Evolutionary conservation across 2,113 vertebrate species (phyloP), one percentile per base, ranked within the genome.

Genomic region (Poeciliopsis retropinna): DNA sequence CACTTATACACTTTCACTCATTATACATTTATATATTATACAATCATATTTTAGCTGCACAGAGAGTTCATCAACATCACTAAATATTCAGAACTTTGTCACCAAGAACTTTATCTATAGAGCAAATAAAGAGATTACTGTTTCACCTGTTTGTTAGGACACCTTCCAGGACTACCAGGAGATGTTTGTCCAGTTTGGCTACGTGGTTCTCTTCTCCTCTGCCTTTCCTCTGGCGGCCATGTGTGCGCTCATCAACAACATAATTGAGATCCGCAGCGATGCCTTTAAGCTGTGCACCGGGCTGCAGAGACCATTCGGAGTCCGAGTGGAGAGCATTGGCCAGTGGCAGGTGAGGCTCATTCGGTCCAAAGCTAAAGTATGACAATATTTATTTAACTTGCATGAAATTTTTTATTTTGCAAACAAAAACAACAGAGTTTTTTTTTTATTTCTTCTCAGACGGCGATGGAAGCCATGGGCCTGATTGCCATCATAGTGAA

Each of bases 111-210:
- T 41, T 41, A 37, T 37, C 2, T 15, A 15, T 41, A 41, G 15
- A 5, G 44, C 17, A 47, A 47, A 47, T 47, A 47, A 47, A 47
- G 34, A 27, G 27, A 34, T 68, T 69, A 76, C 75, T 41, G 30
- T 6, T 73, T 30, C 19, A 5, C 29, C 32, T 65, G 72, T 73
- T 44, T 2, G 92, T 10, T n/a, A 99, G 98, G 97, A 98, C 94
- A 97, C 98, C 0, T 97, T 99, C 92, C 96, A 97, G 89, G 98
- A 98, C 93, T 98, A 98, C 91, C 97, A 98, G 85, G 98, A 99
- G 94, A 98, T 99, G 98, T 98, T 99, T 78, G 95, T 98, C 85
- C 97, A 99, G 94, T 99, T 99, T 0, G 98, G 97, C 63, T 99
- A 99, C 1, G 97, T 99, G 72, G 97, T 98, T 72, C 97, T 99